Base-by-base conservation (phyloP, 64 coral and sea anemone species). In the Stylophora pistillata region DNA sequence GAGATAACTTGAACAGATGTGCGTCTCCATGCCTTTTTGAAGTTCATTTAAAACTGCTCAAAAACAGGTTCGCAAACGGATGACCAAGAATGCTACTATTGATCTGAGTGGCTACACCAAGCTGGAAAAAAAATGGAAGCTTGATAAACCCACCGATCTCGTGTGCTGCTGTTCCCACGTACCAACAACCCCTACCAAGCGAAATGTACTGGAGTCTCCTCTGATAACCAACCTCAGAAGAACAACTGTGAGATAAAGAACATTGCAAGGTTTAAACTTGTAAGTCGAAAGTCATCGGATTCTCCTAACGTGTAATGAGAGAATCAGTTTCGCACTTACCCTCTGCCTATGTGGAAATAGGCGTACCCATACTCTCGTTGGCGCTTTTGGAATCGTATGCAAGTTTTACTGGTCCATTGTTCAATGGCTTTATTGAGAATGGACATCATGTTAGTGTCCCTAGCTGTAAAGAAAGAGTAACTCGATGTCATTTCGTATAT, bases 311-410 rank as follows among this genome's bases (percentile, higher is more conserved):
- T 47, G 37, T 47, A 47, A 47, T 47, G 21, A 25, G 9, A 68
- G 23, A 68, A 25, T 0, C 25, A 68, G 2, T 34, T 76, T 26
- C 20, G 13, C 37, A 20, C 78, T 55, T 55, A 90, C 89, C 89
- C 89, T 16, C 13, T 0, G 41, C 88, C 88, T 7, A 80, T 57
- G 41, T 84, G 79, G 13, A 79, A 71, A 23, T 65, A 37, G 18
- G 26, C 85, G 23, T 92, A 92, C n/a, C 47, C 85, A 81, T 14
- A 13, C 28, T 72, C 76, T 9, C 79, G 18, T n/a, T 56, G 70
- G 32, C 91, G 31, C 47, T 86, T 61, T 81, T 85, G 56, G 71
- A 92, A 92, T 18, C 64, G 74, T 26, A 92, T 85, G 20, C 91
- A 88, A 23, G 91, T 92, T 16, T 69, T 55, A 37, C 32, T 73